Percentiles rank a stretch among this genome's conserved stretches.
Evolutionary conservation across 2,797 vertebrate species (phyloP).

Genomic region (Sorex maritimensis): DNA sequence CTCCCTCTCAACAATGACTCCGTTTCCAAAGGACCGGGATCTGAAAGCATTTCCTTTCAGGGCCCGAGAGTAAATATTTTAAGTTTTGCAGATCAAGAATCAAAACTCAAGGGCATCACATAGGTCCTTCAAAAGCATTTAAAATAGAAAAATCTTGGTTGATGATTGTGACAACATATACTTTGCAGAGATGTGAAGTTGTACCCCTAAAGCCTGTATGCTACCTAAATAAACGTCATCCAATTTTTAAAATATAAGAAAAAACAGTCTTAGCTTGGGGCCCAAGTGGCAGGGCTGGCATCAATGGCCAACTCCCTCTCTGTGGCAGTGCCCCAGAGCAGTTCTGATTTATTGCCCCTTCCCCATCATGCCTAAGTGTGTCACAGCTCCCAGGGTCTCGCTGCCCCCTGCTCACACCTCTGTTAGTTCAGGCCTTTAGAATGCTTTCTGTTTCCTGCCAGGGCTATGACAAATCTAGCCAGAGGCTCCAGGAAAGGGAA

Average conservation of each 20-base stretch:
- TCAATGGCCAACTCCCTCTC: not conserved
- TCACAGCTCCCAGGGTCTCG: not conserved
- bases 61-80: not conserved
- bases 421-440: not conserved
- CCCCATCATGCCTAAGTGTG: not conserved
- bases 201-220: too few species aligned
- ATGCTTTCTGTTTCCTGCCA: slow-evolving; percentile 14
- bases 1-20: not conserved
- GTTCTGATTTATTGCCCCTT: not conserved
- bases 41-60: slow-evolving; percentile 1
- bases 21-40: not conserved
- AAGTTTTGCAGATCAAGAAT: slow-evolving; percentile 19
- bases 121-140: not conserved
- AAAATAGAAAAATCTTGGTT: not conserved
- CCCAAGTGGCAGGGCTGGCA: not conserved
- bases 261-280: not conserved
- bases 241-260: not conserved
- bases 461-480: not conserved
- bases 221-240: too few species aligned
- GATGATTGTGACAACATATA: too few species aligned
- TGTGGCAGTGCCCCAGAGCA: not conserved
- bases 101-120: slow-evolving; percentile 2
- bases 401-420: not conserved
- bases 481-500: slow-evolving; percentile 10
- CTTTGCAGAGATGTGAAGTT: too few species aligned